Evolutionary conservation across 2,797 vertebrate genomes (phyloP).

Genomic region (Coilia nasus): DNA sequence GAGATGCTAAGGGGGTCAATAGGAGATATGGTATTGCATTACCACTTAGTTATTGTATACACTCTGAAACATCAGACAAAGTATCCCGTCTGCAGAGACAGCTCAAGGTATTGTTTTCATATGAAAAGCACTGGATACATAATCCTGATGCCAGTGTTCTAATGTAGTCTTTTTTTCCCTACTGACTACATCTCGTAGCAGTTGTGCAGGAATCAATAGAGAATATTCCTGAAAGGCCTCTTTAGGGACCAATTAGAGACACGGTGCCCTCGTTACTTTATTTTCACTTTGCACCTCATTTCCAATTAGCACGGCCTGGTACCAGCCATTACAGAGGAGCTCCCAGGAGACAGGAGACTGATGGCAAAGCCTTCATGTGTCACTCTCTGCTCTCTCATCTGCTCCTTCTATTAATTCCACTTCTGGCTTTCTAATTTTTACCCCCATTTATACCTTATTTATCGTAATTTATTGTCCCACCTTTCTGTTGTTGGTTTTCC

Average conservation of each 20-base stretch:
- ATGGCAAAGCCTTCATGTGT: neutral
- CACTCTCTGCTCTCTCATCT: neutral
- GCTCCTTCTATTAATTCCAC: neutral
- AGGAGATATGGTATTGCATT: neutral
- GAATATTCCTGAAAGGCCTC: slow-evolving; percentile 10
- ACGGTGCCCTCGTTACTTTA: neutral
- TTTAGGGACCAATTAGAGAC: neutral
- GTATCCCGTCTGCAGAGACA: neutral
- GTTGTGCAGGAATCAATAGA: neutral
- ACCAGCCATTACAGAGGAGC: neutral
- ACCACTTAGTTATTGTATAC: too few relatives aligned
- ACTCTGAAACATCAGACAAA: neutral
- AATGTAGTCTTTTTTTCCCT: neutral
- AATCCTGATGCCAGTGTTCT: neutral
- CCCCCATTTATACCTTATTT: neutral
- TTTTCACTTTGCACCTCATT: neutral
- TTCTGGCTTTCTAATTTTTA: neutral
- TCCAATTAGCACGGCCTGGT: neutral
- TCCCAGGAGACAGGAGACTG: neutral
- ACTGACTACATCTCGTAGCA: neutral
- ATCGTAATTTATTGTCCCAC: neutral
- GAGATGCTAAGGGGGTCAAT: neutral
- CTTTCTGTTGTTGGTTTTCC: neutral
- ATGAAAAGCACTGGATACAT: too few relatives aligned
- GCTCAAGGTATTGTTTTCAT: neutral